These are phyloP conservation scores for Eutrigla gurnardus DNA, from an alignment of 2,797 vertebrate species.

Conservation along the genomic window DNA sequence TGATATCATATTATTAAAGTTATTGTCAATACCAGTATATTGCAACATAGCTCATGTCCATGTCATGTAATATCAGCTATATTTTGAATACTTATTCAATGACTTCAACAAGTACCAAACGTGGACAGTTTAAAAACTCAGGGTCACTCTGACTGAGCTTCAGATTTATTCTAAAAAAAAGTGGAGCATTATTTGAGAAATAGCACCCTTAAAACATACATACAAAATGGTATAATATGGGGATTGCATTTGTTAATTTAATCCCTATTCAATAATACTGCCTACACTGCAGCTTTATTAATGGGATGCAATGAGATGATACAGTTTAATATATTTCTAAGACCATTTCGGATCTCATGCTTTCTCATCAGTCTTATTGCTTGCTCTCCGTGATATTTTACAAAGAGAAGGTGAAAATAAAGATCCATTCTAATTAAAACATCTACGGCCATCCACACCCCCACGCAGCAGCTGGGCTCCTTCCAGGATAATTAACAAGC, in stretches of 20 bases:
- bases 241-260: constrained; percentile 1
- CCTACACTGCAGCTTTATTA: constrained; percentile 14
- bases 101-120: too few species aligned
- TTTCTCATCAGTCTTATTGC: not conserved
- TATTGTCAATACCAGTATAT: too few species aligned
- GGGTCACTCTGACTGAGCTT: not conserved
- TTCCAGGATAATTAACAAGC: too few species aligned
- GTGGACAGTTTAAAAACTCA: not conserved
- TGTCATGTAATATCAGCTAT: too few species aligned
- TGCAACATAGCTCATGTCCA: too few species aligned
- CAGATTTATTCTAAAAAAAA: not conserved
- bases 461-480: too few species aligned
- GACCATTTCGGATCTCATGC: not conserved
- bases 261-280: not conserved
- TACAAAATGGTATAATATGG: not conserved
- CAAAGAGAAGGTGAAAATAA: too few species aligned
- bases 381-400: not conserved
- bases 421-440: too few species aligned
- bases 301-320: constrained; percentile 17
- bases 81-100: too few species aligned
- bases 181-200: not conserved
- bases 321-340: not conserved
- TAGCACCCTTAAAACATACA: not conserved
- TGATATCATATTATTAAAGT: too few species aligned
- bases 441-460: too few species aligned